phyloP scores from a whole-genome alignment of 2,113 vertebrate species.

The Narcine bancroftii region DNA sequence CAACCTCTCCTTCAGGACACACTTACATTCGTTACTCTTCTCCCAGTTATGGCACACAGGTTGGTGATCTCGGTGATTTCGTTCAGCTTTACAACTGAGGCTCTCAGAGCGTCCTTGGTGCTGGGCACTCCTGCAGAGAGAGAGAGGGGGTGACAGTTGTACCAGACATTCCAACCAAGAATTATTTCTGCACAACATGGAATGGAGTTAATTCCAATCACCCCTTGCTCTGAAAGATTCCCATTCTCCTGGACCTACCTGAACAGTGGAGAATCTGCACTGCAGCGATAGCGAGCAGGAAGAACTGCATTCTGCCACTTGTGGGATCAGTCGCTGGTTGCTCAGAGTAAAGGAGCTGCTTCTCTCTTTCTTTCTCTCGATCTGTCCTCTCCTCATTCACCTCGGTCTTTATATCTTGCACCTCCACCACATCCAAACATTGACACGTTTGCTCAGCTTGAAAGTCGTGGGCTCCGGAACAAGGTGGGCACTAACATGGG shows the following conservation, averaged over 20 bases:
- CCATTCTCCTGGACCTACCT: conserved; percentile 10
- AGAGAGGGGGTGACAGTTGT: neutral
- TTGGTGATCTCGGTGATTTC: conserved; percentile 21
- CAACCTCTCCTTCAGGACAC: neutral
- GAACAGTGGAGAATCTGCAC: conserved; percentile 23
- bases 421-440: conserved; percentile 29
- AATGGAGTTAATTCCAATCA: neutral
- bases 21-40: conserved; percentile 19
- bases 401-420: conserved; percentile 9
- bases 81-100: neutral
- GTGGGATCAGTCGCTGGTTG: neutral
- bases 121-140: neutral
- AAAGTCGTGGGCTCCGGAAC: neutral
- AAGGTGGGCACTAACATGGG: neutral
- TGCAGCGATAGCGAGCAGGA: neutral
- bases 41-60: neutral
- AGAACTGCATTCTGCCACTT: conserved; percentile 3
- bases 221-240: too few species aligned
- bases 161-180: neutral
- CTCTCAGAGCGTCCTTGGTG: conserved; percentile 21
- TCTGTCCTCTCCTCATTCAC: neutral
- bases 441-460: conserved; percentile 21
- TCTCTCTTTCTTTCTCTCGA: conserved; percentile 21
- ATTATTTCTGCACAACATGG: neutral
- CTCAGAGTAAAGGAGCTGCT: conserved; percentile 26